Base-by-base conservation (phyloP, 2,797 vertebrate species). In the Dipus sagitta region DNA sequence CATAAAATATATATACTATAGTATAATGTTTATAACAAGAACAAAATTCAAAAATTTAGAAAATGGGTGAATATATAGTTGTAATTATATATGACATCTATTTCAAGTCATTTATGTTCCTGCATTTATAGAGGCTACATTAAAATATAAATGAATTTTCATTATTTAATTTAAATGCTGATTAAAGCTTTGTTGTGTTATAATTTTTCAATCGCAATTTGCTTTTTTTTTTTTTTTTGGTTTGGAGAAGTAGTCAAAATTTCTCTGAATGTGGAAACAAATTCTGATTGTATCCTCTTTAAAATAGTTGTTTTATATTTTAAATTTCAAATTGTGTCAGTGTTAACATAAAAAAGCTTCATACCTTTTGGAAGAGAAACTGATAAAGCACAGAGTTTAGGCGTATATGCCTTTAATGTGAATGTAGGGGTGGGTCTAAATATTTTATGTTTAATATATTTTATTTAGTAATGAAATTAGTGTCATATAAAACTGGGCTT, bases 141-240 rank as follows among this genome's bases (percentile, higher is more conserved):
- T 82, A 65, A 52, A 28, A 32, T 17, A 30, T 38, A 79, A 91
- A 75, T 62, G 93, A 93, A 24, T 93, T n/a, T 58, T 85, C 47
- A 95, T 92, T 65, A 20, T 20, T 70, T 91, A 94, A 38, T 71
- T 75, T 88, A 93, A 96, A 94, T 86, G 8, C 1, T 86, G 86
- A 58, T n/a, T 23, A 76, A 92, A 21, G 1, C 85, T 93, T 83
- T 78, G 21, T 64, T n/a, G 82, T 42, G 74, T 80, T 42, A 67
- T 96, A 94, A 84, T 81, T 68, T n/a, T 75, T 77, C 12, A 72
- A 91, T 97, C 96, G 47, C 92, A 93, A 6, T 90, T 60, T 79
- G 64, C 20, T 65, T 23, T 80, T 80, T 54, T 84, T 14, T 68
- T 84, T 65, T 7, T 75, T 84, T 0, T 15, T 38, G 0, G 0